Evolutionary conservation across 2,113 vertebrate genomes (phyloP).

Genomic region (Oncorhynchus keta): DNA sequence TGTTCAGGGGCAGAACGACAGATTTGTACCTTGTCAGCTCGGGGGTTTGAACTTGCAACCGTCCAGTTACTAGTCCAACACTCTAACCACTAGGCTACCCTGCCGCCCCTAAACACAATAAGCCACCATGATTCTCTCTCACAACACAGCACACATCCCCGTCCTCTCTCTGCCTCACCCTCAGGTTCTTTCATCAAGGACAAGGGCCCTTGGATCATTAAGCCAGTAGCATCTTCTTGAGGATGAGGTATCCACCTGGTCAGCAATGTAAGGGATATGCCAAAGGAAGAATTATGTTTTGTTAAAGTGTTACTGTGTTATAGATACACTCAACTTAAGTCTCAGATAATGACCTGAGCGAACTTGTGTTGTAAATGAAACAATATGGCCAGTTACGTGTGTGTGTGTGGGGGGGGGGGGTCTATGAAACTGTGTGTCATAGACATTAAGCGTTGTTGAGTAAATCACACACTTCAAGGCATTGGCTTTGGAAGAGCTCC

Average conservation of each 20-base stretch:
- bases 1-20: too few species aligned
- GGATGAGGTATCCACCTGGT: slow-evolving; percentile 95
- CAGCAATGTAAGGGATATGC: slow-evolving; percentile 85
- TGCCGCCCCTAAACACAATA: slow-evolving; percentile 9
- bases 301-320: not conserved
- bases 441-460: slow-evolving; percentile 39
- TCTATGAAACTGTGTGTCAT: slow-evolving; percentile 50
- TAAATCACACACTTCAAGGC: slow-evolving; percentile 68
- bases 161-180: slow-evolving; percentile 16
- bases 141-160: not conserved
- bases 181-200: slow-evolving; percentile 89
- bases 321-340: slow-evolving; percentile 19
- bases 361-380: slow-evolving; percentile 25
- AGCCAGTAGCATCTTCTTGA: slow-evolving; percentile 95
- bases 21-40: too few species aligned
- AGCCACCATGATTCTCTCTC: slow-evolving; percentile 2
- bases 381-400: slow-evolving; percentile 20
- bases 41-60: too few species aligned
- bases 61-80: too few species aligned
- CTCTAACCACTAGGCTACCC: too few species aligned
- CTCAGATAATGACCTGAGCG: not conserved
- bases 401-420: not conserved
- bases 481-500: slow-evolving; percentile 56
- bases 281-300: too few species aligned
- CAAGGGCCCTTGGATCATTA: slow-evolving; percentile 94